phyloP scores from a whole-genome alignment of 2,113 vertebrate genomes.

The Anoplopoma fimbria region DNA sequence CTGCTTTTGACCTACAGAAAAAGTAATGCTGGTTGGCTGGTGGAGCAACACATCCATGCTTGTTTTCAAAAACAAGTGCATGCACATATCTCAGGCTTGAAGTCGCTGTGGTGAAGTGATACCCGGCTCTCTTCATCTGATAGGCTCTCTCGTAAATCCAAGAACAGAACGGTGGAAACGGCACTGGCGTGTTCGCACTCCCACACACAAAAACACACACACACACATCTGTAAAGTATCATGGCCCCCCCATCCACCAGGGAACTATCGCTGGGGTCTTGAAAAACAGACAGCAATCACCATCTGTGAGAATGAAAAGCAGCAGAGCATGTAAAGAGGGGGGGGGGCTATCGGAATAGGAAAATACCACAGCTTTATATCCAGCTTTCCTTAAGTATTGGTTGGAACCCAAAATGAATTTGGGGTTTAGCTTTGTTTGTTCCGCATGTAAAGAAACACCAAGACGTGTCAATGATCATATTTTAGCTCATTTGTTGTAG shows the following conservation, averaged over 20 bases:
- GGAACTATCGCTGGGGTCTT: conserved; percentile 55
- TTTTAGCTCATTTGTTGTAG: neutral
- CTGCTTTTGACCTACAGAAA: conserved; percentile 40
- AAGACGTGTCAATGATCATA: conserved; percentile 30
- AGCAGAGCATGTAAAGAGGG: conserved; percentile 65
- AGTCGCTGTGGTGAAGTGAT: conserved; percentile 36
- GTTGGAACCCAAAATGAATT: conserved; percentile 44
- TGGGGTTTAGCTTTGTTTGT: conserved; percentile 22
- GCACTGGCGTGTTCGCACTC: conserved; percentile 8
- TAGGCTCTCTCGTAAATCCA: conserved; percentile 31
- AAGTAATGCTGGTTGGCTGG: conserved; percentile 28
- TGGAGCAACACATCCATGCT: neutral
- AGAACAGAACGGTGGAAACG: conserved; percentile 49
- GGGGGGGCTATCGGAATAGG: conserved; percentile 29
- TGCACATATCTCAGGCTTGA: conserved; percentile 7
- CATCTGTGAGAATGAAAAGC: conserved; percentile 65
- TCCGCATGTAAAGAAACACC: conserved; percentile 26
- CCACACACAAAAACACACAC: conserved; percentile 26
- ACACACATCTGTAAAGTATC: conserved; percentile 74
- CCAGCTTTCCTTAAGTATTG: conserved; percentile 40
- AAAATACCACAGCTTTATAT: conserved; percentile 50
- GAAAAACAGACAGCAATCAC: conserved; percentile 71
- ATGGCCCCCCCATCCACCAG: conserved; percentile 44
- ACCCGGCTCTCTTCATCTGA: conserved; percentile 42
- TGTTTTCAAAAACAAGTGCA: conserved; percentile 22